phyloP scores from a whole-genome alignment of 2,888 invertebrate species.

The Nymphalis polychloros region DNA sequence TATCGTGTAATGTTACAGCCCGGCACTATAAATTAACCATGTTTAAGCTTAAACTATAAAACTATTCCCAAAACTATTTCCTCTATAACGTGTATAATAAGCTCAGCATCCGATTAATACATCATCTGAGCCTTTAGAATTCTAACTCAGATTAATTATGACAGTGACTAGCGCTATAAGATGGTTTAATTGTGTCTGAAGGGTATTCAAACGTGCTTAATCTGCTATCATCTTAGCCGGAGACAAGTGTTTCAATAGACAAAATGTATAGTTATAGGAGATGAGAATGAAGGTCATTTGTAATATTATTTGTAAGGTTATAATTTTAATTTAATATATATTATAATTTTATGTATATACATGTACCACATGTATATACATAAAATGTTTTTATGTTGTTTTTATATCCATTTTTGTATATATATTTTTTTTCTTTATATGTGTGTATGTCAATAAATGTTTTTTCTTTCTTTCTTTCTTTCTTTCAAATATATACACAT shows the following conservation, averaged over 20 bases:
- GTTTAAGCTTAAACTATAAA: slow-evolving; percentile 2
- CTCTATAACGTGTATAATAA: slow-evolving; percentile 3
- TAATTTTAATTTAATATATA: no score
- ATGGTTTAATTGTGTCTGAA: slow-evolving; percentile 31
- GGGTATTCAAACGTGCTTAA: slow-evolving; percentile 36
- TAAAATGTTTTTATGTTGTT: no score
- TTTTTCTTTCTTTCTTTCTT: no score
- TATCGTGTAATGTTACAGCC: neutral
- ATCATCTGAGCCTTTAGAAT: slow-evolving; percentile 23
- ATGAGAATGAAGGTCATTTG: no score
- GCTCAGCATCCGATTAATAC: slow-evolving; percentile 15
- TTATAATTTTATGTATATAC: no score
- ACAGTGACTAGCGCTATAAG: slow-evolving; percentile 29
- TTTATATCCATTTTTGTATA: no score
- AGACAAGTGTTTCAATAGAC: slow-evolving; percentile 15
- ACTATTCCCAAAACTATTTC: slow-evolving; percentile 26
- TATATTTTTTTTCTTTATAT: no score
- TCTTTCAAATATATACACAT: no score
- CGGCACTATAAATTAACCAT: neutral
- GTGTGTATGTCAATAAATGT: no score
- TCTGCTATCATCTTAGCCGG: slow-evolving; percentile 28
- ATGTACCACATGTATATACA: no score
- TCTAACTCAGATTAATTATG: slow-evolving; percentile 31
- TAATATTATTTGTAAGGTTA: no score
- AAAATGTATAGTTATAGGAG: neutral